Conservation (phyloP, 2,113 vertebrate species). For the Camelus bactrianus region DNA sequence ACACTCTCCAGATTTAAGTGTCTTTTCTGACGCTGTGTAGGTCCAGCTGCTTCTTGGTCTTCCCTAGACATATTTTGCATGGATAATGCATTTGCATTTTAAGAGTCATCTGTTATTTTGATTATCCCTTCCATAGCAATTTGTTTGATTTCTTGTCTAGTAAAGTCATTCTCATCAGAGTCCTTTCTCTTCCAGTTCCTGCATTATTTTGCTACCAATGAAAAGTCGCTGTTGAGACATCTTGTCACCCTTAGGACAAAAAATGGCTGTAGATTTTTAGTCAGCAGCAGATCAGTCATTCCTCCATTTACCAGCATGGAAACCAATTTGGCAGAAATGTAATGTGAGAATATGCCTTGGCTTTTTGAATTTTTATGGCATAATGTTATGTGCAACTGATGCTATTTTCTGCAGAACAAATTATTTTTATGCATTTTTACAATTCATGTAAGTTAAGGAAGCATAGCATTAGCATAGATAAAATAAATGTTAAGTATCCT, state of each 20-base stretch:
- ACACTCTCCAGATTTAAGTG: not conserved
- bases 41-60: constrained; percentile 55
- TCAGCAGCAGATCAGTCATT: constrained; percentile 73
- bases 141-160: constrained; percentile 75
- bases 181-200: constrained; percentile 68
- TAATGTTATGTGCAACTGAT: constrained; percentile 42
- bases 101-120: constrained; percentile 70
- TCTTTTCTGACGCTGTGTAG: constrained; percentile 41
- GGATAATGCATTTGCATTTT: constrained; percentile 73
- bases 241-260: constrained; percentile 73
- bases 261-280: constrained; percentile 43
- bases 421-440: constrained; percentile 60
- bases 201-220: constrained; percentile 56
- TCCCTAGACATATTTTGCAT: constrained; percentile 51
- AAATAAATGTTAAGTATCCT: not conserved
- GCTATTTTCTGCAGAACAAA: constrained; percentile 37
- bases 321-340: constrained; percentile 55
- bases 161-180: constrained; percentile 59
- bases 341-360: constrained; percentile 39
- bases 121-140: constrained; percentile 70
- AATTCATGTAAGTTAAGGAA: constrained; percentile 41
- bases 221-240: constrained; percentile 62
- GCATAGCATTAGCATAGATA: not conserved
- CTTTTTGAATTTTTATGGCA: constrained; percentile 46
- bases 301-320: constrained; percentile 59